These are phyloP conservation scores for Pungitius pungitius DNA, from an alignment of 2,113 vertebrate species.

Conservation along the genomic window DNA sequence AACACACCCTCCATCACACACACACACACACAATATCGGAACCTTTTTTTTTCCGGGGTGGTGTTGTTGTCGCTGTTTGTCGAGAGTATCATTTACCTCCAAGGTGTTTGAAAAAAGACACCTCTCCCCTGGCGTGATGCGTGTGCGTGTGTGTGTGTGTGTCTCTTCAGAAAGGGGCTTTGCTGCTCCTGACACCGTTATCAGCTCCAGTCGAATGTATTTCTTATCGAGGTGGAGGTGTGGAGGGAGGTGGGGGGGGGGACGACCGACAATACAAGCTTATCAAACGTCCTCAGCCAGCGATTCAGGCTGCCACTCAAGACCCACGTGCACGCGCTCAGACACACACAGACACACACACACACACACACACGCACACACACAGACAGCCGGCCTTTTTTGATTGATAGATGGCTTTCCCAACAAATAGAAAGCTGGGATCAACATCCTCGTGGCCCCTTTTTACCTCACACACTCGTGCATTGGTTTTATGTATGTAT, in stretches of 20 bases:
- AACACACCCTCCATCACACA: constrained; percentile 57
- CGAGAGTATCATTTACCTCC: constrained; percentile 91
- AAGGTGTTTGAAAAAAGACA: constrained; percentile 82
- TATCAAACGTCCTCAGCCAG: constrained; percentile 99
- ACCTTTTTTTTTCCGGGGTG: constrained; percentile 68
- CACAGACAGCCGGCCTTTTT: constrained; percentile 58
- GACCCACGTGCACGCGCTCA: constrained; percentile 74
- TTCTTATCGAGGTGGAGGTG: constrained; percentile 91
- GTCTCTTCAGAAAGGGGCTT: constrained; percentile 87
- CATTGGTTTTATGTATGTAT: constrained; percentile 30
- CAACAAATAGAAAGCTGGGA: constrained; percentile 94
- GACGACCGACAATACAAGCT: constrained; percentile 92
- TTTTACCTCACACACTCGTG: constrained; percentile 77
- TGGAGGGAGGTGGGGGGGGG: constrained; percentile 65
- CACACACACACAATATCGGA: constrained; percentile 70
- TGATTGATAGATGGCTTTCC: constrained; percentile 99
- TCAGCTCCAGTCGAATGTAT: constrained; percentile 99
- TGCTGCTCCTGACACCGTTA: constrained; percentile 92
- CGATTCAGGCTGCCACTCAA: constrained; percentile 95
- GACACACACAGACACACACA: not conserved
- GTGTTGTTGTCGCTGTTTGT: constrained; percentile 83
- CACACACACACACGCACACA: constrained; percentile 22
- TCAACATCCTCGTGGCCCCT: constrained; percentile 94
- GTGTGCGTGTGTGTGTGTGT: constrained; percentile 79
- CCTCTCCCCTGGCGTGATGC: constrained; percentile 76